Evolutionary conservation across 1,140 invertebrate species (phyloP).

Genomic region (Zaprionus davidi): DNA sequence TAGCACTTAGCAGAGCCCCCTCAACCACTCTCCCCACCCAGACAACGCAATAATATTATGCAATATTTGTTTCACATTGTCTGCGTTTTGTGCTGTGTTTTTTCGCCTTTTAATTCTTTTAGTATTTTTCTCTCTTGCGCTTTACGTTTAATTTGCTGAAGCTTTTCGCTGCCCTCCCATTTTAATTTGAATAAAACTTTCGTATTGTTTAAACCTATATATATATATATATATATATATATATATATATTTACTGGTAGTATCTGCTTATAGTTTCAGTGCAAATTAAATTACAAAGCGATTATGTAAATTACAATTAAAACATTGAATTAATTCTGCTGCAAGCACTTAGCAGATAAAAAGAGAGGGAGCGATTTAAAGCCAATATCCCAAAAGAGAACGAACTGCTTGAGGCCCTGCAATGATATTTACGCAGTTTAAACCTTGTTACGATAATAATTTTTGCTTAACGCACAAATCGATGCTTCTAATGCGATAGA

Average conservation of each 20-base stretch:
- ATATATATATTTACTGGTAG: not conserved
- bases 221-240: not conserved
- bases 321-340: not conserved
- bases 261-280: not conserved
- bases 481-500: slow-evolving; percentile 14
- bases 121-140: slow-evolving; percentile 35
- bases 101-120: slow-evolving; percentile 6
- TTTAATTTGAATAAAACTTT: slow-evolving; percentile 39
- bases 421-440: not conserved
- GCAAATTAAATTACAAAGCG: not conserved
- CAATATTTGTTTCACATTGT: slow-evolving; percentile 73
- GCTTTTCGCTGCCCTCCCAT: not conserved
- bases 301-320: slow-evolving; percentile 5
- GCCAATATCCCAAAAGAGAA: not conserved
- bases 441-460: slow-evolving; percentile 4
- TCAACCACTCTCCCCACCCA: not conserved
- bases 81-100: slow-evolving; percentile 11
- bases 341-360: not conserved
- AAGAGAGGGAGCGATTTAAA: not conserved
- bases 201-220: slow-evolving; percentile 16
- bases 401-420: not conserved
- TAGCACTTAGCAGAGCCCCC: not conserved
- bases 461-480: slow-evolving; percentile 3
- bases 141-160: slow-evolving; percentile 63
- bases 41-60: slow-evolving; percentile 67